These are phyloP conservation scores for Pollicipes pollicipes DNA, from an alignment of 1,140 invertebrate genomes.

Conservation along the genomic window DNA sequence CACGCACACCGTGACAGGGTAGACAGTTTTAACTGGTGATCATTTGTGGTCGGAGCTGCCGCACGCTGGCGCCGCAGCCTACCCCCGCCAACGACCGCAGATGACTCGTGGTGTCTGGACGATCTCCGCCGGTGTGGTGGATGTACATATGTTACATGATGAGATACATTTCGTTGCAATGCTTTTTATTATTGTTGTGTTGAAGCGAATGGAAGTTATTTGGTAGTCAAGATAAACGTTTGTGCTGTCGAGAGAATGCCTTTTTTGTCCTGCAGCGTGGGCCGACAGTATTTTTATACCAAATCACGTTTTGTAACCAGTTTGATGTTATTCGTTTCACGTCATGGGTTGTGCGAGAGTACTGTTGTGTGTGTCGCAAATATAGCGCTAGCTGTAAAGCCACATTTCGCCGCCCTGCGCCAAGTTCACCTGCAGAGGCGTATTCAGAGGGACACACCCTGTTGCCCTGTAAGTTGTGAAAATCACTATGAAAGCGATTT, in stretches of 20 bases:
- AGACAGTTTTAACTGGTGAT: background rate
- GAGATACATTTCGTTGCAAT: background rate
- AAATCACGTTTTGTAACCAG: background rate
- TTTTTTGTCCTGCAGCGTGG: background rate
- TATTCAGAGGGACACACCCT: too few relatives aligned
- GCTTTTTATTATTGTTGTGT: too few relatives aligned
- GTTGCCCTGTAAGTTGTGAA: too few relatives aligned
- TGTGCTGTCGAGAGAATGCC: background rate
- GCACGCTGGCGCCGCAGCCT: background rate
- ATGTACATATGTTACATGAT: background rate
- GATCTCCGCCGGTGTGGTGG: background rate
- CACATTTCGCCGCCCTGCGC: too few relatives aligned
- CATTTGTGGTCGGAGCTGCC: background rate
- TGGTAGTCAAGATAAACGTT: background rate
- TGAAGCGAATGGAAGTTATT: background rate
- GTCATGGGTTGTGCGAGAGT: background rate
- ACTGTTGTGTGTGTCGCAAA: background rate
- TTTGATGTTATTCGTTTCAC: background rate
- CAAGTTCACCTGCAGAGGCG: too few relatives aligned
- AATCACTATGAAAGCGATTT: too few relatives aligned
- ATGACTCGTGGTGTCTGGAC: too few relatives aligned
- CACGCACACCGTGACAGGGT: background rate
- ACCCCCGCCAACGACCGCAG: too few relatives aligned
- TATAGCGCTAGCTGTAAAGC: background rate
- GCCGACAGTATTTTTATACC: background rate